Evolutionary conservation across 2,113 vertebrate species (phyloP), one percentile per base, ranked within the genome.

Genomic region (Panthera tigris): DNA sequence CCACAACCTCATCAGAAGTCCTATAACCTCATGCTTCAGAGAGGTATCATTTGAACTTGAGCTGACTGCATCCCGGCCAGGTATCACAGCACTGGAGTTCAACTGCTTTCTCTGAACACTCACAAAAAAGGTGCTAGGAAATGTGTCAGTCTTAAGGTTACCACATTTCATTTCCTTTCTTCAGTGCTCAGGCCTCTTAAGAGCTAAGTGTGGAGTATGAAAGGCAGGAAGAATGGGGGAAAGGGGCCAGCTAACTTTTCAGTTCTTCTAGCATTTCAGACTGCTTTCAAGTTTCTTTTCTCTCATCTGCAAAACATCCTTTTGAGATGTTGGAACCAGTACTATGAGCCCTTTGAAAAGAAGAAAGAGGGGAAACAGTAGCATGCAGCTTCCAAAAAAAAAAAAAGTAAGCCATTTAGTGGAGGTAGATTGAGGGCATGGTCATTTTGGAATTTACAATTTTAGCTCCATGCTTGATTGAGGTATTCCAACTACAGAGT

Each of bases 291-390:
- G 84, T 61, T 71, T 81, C 87, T 78, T 92, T 78, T 84, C 63
- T 90, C 74, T 92, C 92, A 80, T 69, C 86, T 92, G 45, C 13
- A 31, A 90, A 94, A 88, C 33, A 69, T 45, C 65, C 63, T 74
- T 94, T 69, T 66, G 80, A 78, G 92, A 74, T 36, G 9, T 10
- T 52, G 41, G 68, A 76, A 31, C 39, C 16, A 39, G 39, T 14
- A 65, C 52, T 36, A 48, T 13, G 36, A 95, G 21, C 31, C 55
- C 31, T 95, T 88, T 94, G 87, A 69, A 96, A 91, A 92, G 69
- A 81, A 85, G 73, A 83, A 86, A 82, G 14, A 25, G 50, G 83
- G 15, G 13, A 12, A 7, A 80, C 76, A 66, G 74, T 6, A n/a
- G 13, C n/a, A 69, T 31, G 21, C 5, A 79, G 14, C 48, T 65